Percentiles rank a stretch among this genome's conserved stretches.
Evolutionary conservation across 2,113 vertebrate species (phyloP).

Genomic region (Notarius quadriscutis): DNA sequence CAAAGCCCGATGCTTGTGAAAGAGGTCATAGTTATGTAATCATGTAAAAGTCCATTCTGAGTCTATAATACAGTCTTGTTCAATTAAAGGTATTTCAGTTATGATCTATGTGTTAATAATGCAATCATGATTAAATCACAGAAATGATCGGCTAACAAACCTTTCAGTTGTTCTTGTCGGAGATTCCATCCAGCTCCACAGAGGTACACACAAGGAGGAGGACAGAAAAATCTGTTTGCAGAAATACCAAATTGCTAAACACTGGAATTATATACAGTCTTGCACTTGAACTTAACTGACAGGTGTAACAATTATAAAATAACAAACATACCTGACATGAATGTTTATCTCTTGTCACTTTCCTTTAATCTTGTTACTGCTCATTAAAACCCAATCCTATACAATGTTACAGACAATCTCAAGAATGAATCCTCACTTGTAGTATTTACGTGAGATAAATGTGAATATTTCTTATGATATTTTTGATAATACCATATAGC

Average conservation of each 20-base stretch:
- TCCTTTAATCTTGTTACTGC: neutral
- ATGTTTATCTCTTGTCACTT: neutral
- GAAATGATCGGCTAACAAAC: slow-evolving; percentile 63
- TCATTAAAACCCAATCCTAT: slow-evolving; percentile 8
- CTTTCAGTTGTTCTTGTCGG: slow-evolving; percentile 81
- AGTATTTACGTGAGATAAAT: neutral
- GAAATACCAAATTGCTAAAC: neutral
- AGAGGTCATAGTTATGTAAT: slow-evolving; percentile 1
- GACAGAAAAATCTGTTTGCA: slow-evolving; percentile 89
- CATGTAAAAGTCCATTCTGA: neutral
- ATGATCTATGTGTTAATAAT: neutral
- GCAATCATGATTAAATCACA: neutral
- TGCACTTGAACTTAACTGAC: neutral
- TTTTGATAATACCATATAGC: neutral
- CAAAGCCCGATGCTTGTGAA: slow-evolving; percentile 67
- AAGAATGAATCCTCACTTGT: neutral
- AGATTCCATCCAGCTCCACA: slow-evolving; percentile 84
- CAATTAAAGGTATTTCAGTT: neutral
- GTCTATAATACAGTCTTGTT: neutral
- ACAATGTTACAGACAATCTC: neutral
- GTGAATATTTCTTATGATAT: neutral
- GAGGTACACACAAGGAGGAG: slow-evolving; percentile 92
- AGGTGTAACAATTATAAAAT: neutral
- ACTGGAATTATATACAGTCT: neutral
- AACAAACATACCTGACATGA: neutral